These are phyloP conservation scores for Yponomeuta plumbellus DNA, from an alignment of 2,888 invertebrate genomes.

Conservation along the genomic window DNA sequence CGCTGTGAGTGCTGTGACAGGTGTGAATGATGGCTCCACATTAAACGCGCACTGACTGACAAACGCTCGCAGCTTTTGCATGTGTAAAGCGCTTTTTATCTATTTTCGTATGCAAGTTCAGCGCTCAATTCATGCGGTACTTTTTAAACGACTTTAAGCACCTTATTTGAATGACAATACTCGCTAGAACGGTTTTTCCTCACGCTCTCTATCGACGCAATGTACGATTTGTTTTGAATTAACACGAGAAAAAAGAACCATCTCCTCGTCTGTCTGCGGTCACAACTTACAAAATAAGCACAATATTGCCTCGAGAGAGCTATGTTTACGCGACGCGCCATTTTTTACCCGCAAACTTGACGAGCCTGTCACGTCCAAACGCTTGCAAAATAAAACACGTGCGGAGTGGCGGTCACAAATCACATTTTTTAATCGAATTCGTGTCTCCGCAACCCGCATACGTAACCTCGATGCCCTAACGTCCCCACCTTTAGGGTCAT, in stretches of 20 bases:
- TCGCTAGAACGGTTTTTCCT: neutral
- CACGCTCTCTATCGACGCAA: neutral
- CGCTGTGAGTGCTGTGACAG: slow-evolving; percentile 41
- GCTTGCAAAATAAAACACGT: slow-evolving; percentile 69
- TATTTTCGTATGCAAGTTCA: neutral
- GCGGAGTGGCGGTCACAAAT: slow-evolving; percentile 69
- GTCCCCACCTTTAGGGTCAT: slow-evolving; percentile 31
- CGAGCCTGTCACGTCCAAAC: slow-evolving; percentile 61
- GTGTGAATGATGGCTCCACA: slow-evolving; percentile 47
- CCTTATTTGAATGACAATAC: neutral
- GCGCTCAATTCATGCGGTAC: neutral
- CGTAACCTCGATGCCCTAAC: slow-evolving; percentile 32
- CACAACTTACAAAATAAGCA: slow-evolving; percentile 9
- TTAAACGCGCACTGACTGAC: slow-evolving; percentile 55
- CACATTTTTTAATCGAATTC: slow-evolving; percentile 75
- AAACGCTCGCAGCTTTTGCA: slow-evolving; percentile 36
- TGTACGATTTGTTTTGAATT: neutral
- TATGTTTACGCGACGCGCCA: slow-evolving; percentile 23
- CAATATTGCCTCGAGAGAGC: slow-evolving; percentile 13
- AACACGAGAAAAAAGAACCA: neutral
- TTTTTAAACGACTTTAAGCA: neutral
- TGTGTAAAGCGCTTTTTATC: slow-evolving; percentile 10
- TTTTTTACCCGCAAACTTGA: slow-evolving; percentile 49
- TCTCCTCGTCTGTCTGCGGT: slow-evolving; percentile 2
- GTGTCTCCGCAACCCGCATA: slow-evolving; percentile 43